Evolutionary conservation across 2,113 vertebrate species (phyloP).

Genomic region (Polyodon spathula): DNA sequence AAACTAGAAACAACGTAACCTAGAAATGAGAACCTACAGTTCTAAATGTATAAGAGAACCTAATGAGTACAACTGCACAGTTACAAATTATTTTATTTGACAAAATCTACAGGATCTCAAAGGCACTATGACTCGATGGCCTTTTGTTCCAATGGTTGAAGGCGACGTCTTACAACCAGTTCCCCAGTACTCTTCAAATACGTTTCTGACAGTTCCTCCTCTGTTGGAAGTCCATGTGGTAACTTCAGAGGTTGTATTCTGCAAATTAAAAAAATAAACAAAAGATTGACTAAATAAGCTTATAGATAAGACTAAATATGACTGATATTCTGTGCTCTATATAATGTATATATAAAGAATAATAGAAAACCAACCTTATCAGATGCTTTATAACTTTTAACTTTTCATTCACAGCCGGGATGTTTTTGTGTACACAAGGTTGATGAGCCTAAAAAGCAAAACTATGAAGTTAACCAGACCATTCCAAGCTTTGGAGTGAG

Average conservation of each 20-base stretch:
- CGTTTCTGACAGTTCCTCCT: slow-evolving; percentile 67
- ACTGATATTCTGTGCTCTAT: too few relatives aligned
- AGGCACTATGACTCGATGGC: slow-evolving; percentile 43
- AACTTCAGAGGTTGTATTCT: slow-evolving; percentile 83
- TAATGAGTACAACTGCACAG: neutral
- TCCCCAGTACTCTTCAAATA: slow-evolving; percentile 79
- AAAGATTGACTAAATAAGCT: neutral
- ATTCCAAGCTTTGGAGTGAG: too few relatives aligned
- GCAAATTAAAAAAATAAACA: slow-evolving; percentile 4
- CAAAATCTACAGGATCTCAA: slow-evolving; percentile 3
- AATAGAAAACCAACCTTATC: too few relatives aligned
- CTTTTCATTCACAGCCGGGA: too few relatives aligned
- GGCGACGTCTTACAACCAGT: slow-evolving; percentile 61
- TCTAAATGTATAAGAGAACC: neutral
- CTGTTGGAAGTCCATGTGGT: slow-evolving; percentile 77
- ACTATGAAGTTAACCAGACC: too few relatives aligned
- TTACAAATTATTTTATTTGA: slow-evolving; percentile 32
- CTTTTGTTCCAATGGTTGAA: slow-evolving; percentile 50
- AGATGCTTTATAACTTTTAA: too few relatives aligned
- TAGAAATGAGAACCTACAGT: too few relatives aligned
- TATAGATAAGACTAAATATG: too few relatives aligned
- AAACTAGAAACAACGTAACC: neutral
- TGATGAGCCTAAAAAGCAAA: too few relatives aligned
- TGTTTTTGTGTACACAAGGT: too few relatives aligned
- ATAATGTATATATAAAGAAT: too few relatives aligned